Evolutionary conservation across 2,113 vertebrate species (phyloP).

Genomic region (Istiophorus platypterus): DNA sequence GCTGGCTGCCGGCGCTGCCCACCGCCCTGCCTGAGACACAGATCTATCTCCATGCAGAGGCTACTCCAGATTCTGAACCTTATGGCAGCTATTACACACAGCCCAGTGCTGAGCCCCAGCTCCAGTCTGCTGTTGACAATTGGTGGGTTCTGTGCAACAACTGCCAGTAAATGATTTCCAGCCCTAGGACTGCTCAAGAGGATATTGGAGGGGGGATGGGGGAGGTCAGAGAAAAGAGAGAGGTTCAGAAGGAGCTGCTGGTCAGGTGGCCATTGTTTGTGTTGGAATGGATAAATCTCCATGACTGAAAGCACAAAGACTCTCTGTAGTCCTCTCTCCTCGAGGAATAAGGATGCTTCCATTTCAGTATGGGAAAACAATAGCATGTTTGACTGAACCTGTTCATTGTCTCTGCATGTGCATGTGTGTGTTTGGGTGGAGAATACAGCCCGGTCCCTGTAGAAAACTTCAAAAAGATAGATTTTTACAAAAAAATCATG

Average conservation of each 20-base stretch:
- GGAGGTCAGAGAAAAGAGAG: conserved; percentile 43
- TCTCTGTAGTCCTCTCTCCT: conserved; percentile 19
- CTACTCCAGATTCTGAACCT: conserved; percentile 64
- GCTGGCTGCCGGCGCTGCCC: conserved; percentile 68
- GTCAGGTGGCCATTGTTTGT: conserved; percentile 61
- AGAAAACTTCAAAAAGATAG: conserved; percentile 5
- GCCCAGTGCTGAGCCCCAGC: conserved; percentile 27
- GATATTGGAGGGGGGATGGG: conserved; percentile 24
- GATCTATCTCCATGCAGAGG: conserved; percentile 68
- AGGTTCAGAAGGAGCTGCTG: conserved; percentile 44
- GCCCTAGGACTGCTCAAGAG: conserved; percentile 29
- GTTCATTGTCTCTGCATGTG: conserved; percentile 32
- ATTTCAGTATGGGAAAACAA: conserved; percentile 42
- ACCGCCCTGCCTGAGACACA: conserved; percentile 62
- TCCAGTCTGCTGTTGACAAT: conserved; percentile 53
- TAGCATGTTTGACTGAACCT: conserved; percentile 48
- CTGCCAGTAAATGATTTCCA: conserved; percentile 60
- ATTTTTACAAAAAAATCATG: conserved; percentile 14
- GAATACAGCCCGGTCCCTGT: neutral
- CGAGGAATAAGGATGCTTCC: conserved; percentile 34
- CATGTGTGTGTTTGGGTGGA: conserved; percentile 1
- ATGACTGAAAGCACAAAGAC: conserved; percentile 56
- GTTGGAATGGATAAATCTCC: conserved; percentile 50
- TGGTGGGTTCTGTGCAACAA: conserved; percentile 43
- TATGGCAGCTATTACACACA: conserved; percentile 60